phyloP scores from a whole-genome alignment of 2,888 invertebrate genomes.

The Cancer borealis region DNA sequence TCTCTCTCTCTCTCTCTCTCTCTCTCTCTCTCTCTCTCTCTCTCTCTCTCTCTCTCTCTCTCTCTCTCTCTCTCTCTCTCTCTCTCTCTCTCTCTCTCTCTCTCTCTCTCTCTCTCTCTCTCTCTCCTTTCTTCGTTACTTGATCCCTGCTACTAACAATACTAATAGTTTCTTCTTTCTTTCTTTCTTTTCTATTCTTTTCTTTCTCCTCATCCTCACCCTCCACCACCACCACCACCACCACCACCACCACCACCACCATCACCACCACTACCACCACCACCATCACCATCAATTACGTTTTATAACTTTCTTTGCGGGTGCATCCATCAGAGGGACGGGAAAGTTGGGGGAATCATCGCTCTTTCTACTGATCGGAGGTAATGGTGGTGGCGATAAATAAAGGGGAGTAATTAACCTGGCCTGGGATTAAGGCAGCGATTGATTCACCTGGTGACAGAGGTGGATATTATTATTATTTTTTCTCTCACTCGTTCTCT shows the following conservation, averaged over 20 bases:
- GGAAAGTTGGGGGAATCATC: too few relatives aligned
- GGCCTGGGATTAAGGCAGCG: not conserved
- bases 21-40: constrained; percentile 28
- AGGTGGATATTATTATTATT: too few relatives aligned
- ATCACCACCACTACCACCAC: not conserved
- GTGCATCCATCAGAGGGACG: too few relatives aligned
- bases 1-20: constrained; percentile 15
- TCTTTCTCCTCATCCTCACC: not conserved
- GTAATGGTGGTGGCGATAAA: not conserved
- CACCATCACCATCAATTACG: not conserved
- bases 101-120: constrained; percentile 52
- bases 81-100: constrained; percentile 43
- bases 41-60: constrained; percentile 23
- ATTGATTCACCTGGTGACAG: not conserved
- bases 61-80: constrained; percentile 16
- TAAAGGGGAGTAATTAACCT: constrained; percentile 15
- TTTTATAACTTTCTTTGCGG: too few relatives aligned
- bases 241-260: not conserved
- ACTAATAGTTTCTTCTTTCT: not conserved
- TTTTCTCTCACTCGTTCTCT: too few relatives aligned
- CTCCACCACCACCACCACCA: not conserved
- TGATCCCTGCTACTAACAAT: not conserved
- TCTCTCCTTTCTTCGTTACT: not conserved
- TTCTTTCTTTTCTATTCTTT: not conserved
- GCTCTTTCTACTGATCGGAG: not conserved